Percentiles rank a stretch among this genome's conserved stretches.
phyloP scores from a whole-genome alignment of 1,140 invertebrate species.

The Bombus affinis region DNA sequence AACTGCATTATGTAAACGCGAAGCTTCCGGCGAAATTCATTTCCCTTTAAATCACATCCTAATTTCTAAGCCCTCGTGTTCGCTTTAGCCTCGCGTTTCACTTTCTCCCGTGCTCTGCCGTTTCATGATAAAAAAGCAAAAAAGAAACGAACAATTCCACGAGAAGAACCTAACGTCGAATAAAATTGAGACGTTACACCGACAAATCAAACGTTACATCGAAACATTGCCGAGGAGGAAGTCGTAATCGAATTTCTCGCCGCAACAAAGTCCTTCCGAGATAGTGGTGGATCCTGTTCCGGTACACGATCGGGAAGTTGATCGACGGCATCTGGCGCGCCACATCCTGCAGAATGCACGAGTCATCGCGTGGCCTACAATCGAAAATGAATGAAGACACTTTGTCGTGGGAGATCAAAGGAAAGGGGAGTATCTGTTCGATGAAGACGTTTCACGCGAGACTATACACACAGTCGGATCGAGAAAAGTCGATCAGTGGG shows the following conservation, averaged over 20 bases:
- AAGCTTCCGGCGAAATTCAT: not conserved
- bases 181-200: not conserved
- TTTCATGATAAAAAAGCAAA: too few relatives aligned
- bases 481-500: not conserved
- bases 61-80: too few relatives aligned
- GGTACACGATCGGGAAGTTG: conserved; percentile 47
- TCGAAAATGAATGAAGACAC: conserved; percentile 44
- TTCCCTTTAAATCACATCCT: not conserved
- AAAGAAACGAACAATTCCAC: too few relatives aligned
- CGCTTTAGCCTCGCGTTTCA: too few relatives aligned
- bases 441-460: conserved; percentile 54
- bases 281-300: conserved; percentile 1
- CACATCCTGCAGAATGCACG: conserved; percentile 52
- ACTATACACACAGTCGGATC: not conserved
- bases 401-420: conserved; percentile 36
- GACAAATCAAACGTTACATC: not conserved
- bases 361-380: conserved; percentile 62
- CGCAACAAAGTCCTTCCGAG: conserved; percentile 3
- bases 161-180: not conserved
- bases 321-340: conserved; percentile 56
- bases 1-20: not conserved
- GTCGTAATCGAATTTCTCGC: conserved; percentile 25
- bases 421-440: conserved; percentile 50
- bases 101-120: too few relatives aligned
- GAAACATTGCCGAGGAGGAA: not conserved